These are phyloP conservation scores for Tiliacea aurago DNA, from an alignment of 2,888 invertebrate genomes.

Conservation along the genomic window DNA sequence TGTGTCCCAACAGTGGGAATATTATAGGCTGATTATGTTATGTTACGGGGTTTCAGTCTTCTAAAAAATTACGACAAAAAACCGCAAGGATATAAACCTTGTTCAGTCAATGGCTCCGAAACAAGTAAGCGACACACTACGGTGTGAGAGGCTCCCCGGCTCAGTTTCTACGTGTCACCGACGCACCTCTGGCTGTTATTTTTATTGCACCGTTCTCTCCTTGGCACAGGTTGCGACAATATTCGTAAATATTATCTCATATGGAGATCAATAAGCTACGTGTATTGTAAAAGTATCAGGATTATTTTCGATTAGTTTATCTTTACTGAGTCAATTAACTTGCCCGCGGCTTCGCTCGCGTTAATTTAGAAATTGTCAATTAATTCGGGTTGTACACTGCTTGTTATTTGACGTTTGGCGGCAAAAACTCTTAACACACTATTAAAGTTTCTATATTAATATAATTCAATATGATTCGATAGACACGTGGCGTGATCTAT, in stretches of 20 bases:
- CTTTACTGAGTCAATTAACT: not conserved
- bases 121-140: conserved; percentile 5
- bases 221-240: conserved; percentile 75
- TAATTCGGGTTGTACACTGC: too few relatives aligned
- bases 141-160: conserved; percentile 60
- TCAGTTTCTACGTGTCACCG: conserved; percentile 64
- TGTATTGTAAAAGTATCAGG: not conserved
- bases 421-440: too few relatives aligned
- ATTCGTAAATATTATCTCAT: conserved; percentile 58
- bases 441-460: too few relatives aligned
- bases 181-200: conserved; percentile 70
- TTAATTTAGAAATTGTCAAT: too few relatives aligned
- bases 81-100: too few relatives aligned
- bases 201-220: conserved; percentile 74
- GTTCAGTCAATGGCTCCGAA: not conserved
- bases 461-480: too few relatives aligned
- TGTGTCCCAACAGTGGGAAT: too few relatives aligned
- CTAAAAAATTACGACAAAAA: too few relatives aligned
- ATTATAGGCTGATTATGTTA: too few relatives aligned
- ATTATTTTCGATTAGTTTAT: not conserved
- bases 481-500: too few relatives aligned
- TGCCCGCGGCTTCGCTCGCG: not conserved
- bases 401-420: too few relatives aligned
- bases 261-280: conserved; percentile 62
- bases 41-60: too few relatives aligned